These are phyloP conservation scores for Pristis pectinata DNA, from an alignment of 2,797 vertebrate species.

Conservation along the genomic window DNA sequence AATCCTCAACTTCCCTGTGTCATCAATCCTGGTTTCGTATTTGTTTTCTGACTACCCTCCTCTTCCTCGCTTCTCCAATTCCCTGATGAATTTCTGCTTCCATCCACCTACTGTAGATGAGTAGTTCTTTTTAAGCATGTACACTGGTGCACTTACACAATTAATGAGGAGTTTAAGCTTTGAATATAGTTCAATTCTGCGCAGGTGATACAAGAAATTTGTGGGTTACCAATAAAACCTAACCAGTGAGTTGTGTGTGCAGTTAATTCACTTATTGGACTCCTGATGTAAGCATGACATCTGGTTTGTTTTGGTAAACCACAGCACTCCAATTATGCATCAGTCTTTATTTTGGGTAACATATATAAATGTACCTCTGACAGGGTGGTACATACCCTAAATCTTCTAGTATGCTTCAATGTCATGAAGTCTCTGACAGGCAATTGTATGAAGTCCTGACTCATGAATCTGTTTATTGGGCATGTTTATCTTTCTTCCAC, in stretches of 20 bases:
- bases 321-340: neutral
- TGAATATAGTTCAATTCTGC: neutral
- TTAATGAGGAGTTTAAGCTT: neutral
- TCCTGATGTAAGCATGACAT: neutral
- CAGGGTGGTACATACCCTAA: neutral
- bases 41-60: too few species aligned
- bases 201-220: neutral
- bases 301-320: slow-evolving; percentile 20
- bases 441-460: neutral
- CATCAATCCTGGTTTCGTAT: neutral
- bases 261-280: neutral
- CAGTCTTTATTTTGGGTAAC: neutral
- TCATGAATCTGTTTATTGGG: neutral
- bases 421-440: neutral
- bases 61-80: neutral
- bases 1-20: neutral
- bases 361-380: neutral
- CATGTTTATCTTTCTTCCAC: neutral
- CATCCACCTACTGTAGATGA: neutral
- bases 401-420: neutral
- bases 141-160: neutral
- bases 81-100: neutral
- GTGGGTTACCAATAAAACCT: slow-evolving; percentile 18
- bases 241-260: neutral
- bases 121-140: neutral